Evolutionary conservation across 35 echinoderm and acorn worm species (phyloP).

Genomic region (Nesometra sesokonis): DNA sequence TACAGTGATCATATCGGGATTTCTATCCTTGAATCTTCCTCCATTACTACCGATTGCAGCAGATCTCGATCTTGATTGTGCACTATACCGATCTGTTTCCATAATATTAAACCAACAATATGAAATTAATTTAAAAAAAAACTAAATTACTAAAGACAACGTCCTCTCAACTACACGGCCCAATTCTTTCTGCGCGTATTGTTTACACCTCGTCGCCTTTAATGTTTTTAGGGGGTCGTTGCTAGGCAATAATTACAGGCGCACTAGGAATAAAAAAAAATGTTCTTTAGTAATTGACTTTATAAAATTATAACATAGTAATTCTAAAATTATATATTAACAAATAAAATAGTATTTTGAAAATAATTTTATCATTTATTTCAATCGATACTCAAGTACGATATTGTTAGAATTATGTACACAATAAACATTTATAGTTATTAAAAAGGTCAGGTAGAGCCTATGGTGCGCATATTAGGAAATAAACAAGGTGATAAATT

Average conservation of each 20-base stretch:
- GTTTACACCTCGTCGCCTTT: background rate
- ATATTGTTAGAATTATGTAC: background rate
- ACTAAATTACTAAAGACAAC: background rate
- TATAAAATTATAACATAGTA: too few species aligned
- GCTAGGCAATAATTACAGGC: background rate
- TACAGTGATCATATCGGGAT: slow-evolving; percentile 81
- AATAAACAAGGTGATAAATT: background rate
- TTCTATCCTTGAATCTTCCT: slow-evolving; percentile 77
- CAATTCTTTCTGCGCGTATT: too few species aligned
- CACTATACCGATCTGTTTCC: background rate
- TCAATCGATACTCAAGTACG: background rate
- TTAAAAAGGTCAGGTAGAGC: background rate
- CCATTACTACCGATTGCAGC: slow-evolving; percentile 54
- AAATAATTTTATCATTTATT: background rate
- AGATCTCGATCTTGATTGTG: background rate
- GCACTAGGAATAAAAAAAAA: background rate
- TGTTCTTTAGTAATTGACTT: too few species aligned
- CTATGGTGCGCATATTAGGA: background rate
- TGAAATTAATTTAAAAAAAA: background rate
- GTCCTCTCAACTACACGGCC: background rate
- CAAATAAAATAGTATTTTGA: background rate
- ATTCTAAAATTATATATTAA: background rate
- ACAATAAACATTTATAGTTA: background rate
- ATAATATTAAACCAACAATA: background rate
- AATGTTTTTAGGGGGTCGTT: background rate